Evolutionary conservation across 2,113 vertebrate species (phyloP).

Genomic region (Boleophthalmus pectinirostris): DNA sequence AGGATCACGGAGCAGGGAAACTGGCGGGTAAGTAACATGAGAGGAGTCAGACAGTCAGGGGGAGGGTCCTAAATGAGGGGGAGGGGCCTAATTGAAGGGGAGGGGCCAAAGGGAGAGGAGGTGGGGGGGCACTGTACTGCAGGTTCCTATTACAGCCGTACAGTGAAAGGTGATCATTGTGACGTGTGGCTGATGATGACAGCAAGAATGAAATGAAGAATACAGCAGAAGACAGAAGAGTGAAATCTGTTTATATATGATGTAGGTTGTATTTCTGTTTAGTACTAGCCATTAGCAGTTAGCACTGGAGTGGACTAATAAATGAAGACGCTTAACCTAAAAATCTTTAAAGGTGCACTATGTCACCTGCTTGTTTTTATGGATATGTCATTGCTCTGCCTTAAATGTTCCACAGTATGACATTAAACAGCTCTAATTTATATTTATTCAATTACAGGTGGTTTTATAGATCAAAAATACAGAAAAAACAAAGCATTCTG

Average conservation of each 20-base stretch:
- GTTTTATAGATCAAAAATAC: no score
- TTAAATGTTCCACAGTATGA: no score
- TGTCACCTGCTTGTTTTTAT: no score
- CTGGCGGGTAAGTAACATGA: slow-evolving; percentile 48
- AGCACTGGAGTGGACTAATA: no score
- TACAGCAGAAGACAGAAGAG: neutral
- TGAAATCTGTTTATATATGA: neutral
- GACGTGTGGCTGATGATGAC: neutral
- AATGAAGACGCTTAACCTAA: no score
- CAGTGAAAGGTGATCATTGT: neutral
- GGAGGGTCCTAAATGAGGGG: neutral
- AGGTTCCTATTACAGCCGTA: slow-evolving; percentile 30
- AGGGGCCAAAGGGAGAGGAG: neutral
- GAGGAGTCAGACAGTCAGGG: slow-evolving; percentile 9
- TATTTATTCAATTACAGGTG: no score
- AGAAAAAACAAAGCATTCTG: no score
- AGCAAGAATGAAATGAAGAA: neutral
- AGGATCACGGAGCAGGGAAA: slow-evolving; percentile 54
- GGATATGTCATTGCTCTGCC: no score
- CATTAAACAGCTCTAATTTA: no score
- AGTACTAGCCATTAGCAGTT: no score
- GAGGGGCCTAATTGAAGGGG: neutral
- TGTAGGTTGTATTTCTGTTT: neutral
- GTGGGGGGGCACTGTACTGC: slow-evolving; percentile 7
- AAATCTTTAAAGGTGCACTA: no score